phyloP scores from a whole-genome alignment of 2,888 invertebrate genomes.

The Lepidocyrtoides sp. region DNA sequence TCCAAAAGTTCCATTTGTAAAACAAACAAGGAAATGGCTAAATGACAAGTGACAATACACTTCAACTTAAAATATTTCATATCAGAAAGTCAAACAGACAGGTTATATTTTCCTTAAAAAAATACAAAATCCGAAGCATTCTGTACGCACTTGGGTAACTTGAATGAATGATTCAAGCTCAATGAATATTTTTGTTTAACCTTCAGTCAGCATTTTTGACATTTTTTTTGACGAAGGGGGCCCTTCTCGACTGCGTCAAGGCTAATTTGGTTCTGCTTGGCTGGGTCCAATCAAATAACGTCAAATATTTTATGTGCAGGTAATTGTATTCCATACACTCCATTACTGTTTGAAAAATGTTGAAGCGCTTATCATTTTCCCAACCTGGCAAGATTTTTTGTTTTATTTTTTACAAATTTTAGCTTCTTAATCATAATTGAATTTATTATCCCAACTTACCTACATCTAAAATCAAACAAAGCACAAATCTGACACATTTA shows the following conservation, averaged over 20 bases:
- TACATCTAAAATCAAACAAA: too few species aligned
- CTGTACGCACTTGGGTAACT: not conserved
- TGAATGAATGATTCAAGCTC: not conserved
- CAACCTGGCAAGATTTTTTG: too few species aligned
- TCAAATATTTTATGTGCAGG: not conserved
- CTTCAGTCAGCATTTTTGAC: conserved; percentile 56
- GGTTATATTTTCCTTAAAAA: not conserved
- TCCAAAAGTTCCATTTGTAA: conserved; percentile 23
- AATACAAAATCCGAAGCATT: conserved; percentile 5
- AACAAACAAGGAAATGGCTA: conserved; percentile 57
- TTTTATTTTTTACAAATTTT: too few species aligned
- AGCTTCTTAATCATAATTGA: too few species aligned
- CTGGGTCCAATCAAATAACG: conserved; percentile 43
- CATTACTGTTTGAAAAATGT: not conserved
- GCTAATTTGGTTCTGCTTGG: conserved; percentile 61
- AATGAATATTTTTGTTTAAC: conserved; percentile 11
- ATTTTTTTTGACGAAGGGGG: conserved; percentile 57
- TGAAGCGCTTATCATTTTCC: not conserved
- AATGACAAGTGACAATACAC: not conserved
- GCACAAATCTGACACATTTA: too few species aligned
- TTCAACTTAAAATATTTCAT: not conserved
- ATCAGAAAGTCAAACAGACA: not conserved
- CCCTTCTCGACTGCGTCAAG: conserved; percentile 62
- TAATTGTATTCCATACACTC: conserved; percentile 3
- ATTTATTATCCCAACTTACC: too few species aligned